phyloP scores from a whole-genome alignment of 2,888 invertebrate genomes.

The Hydriomena furcata region DNA sequence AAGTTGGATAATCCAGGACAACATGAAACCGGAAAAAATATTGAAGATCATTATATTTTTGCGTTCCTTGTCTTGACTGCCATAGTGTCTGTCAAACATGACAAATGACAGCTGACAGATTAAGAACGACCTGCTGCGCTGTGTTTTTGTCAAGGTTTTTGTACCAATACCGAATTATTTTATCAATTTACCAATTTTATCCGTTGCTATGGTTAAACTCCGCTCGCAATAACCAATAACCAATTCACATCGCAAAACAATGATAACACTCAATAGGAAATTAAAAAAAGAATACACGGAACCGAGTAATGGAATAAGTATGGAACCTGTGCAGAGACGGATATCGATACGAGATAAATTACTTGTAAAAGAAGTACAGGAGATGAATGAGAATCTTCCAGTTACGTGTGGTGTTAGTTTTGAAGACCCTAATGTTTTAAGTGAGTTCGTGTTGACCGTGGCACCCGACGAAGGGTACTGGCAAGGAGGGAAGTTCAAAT shows the following conservation, averaged over 20 bases:
- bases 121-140: background rate
- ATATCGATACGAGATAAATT: constrained; percentile 91
- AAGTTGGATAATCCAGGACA: no score
- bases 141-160: constrained; percentile 5
- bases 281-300: constrained; percentile 85
- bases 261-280: constrained; percentile 90
- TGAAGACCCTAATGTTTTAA: constrained; percentile 91
- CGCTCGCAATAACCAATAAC: constrained; percentile 27
- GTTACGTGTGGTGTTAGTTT: constrained; percentile 91
- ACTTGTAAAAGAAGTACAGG: constrained; percentile 91
- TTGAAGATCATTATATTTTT: no score
- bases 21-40: no score
- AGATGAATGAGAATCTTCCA: constrained; percentile 94
- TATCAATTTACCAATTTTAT: no score
- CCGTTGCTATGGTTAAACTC: constrained; percentile 49
- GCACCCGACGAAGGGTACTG: constrained; percentile 95
- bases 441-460: constrained; percentile 91
- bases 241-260: constrained; percentile 52
- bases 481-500: constrained; percentile 93
- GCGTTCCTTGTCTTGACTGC: no score
- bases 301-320: constrained; percentile 63
- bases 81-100: no score
- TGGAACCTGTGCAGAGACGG: constrained; percentile 74
- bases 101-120: no score
- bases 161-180: background rate